Base-by-base conservation (phyloP, 2,888 invertebrate species). In the Gastrophysa polygoni region DNA sequence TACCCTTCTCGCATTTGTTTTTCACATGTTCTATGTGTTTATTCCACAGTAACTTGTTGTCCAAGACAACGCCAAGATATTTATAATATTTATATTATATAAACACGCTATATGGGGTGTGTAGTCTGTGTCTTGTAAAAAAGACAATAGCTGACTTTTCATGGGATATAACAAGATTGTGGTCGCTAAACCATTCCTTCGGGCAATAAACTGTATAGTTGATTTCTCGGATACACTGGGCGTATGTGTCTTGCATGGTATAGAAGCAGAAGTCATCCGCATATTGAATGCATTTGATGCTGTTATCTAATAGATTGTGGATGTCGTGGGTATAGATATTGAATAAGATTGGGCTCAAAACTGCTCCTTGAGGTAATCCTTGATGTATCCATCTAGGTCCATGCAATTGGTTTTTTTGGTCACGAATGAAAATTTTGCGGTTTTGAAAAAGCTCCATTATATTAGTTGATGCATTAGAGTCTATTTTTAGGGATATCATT, bases 321-420 rank as follows among this genome's bases (percentile, higher is more conserved):
- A 51, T 32, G 10, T 51, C 51, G 11, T 32, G 11, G 7, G 34
- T 51, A n/a, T 51, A 51, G n/a, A 52, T 52, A 6, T 11, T 38
- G 32, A 38, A 52, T 10, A 52, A 10, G 11, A 38, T 21, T 7
- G 58, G 64, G 7, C 48, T 29, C 10, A 64, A 58, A 10, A 64
- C 57, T n/a, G 64, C 56, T n/a, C 63, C 62, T 47, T 63, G 63
- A 6, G 59, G 63, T 17, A 63, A 50, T 43, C 56, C 59, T 47
- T 47, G 47, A 20, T 21, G 21, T 20, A 47, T 17, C 6, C 46
- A 16, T 46, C 47, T 56, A 17, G 56, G 56, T 6, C 47, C 47
- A 47, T 57, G 32, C 20, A 48, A 32, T 7, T 47, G 11, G 48
- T 57, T 48, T 32, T 44, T 44, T 57, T 57, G 48, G 18, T 57